Evolutionary conservation across 2,888 invertebrate species (phyloP), one percentile per base, ranked within the genome.

Genomic region (Amphipoea lucens): DNA sequence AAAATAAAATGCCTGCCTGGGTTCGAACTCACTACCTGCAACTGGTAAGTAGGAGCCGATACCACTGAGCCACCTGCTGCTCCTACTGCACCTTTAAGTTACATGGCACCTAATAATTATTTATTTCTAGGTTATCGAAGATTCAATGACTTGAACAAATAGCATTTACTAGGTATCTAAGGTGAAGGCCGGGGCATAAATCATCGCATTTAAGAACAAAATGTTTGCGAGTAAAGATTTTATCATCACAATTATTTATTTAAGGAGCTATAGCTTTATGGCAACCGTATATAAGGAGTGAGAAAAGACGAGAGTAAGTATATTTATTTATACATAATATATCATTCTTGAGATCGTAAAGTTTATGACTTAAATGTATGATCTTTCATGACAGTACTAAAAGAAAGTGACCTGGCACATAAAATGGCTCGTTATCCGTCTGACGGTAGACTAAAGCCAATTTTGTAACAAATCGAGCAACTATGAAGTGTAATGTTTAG

Each of bases 401-500:
- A 88, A 84, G 78, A 86, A 83, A 86, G 89, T 88, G 84, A 82
- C 87, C 82, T 82, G 79, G 73, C 71, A 74, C 75, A 86, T 89
- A 89, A 90, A 89, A 81, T 79, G 60, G 76, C 68, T 85, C 88
- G 80, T 88, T 90, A 84, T 76, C 73, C 78, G 40, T 60, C 72
- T 70, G 76, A 79, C 76, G 80, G 83, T 60, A 82, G 78, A 86
- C 81, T 78, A 77, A 81, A 76, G 81, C 71, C 86, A 84, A 85
- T 85, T 85, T 87, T 83, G 87, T 83, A 84, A 88, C 90, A 90
- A 91, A 91, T 91, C 90, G 86, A 86, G 89, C 79, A 87, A 88
- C 89, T 87, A 90, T 91, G 88, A 90, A 89, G 90, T 89, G 88
- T 90, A 90, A 90, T 89, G 87, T 92, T 91, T 89, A 90, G 90